Evolutionary conservation across 2,797 vertebrate genomes (phyloP).

Genomic region (Dermochelys coriacea): DNA sequence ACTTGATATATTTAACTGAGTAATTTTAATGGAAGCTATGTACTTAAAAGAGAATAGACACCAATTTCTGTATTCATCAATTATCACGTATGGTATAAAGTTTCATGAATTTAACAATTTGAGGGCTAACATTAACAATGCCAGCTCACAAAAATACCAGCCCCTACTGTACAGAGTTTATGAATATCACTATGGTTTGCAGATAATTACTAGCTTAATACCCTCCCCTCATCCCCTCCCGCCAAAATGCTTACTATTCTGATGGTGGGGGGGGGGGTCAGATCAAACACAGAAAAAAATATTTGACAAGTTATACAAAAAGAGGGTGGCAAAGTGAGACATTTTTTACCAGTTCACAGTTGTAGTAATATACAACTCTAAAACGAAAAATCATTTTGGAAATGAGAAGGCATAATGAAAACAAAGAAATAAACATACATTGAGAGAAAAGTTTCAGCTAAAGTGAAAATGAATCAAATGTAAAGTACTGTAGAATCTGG

Average conservation of each 20-base stretch:
- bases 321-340: not conserved
- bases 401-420: not conserved
- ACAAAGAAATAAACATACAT: not conserved
- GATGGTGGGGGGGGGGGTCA: not conserved
- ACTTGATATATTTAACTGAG: not conserved
- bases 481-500: not conserved
- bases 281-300: not conserved
- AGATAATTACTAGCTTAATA: not conserved
- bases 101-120: not conserved
- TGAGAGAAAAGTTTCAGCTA: not conserved
- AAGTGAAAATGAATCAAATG: not conserved
- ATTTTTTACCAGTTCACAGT: not conserved
- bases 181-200: not conserved
- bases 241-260: not conserved
- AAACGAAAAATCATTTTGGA: not conserved
- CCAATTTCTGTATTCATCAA: not conserved
- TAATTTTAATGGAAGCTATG: not conserved
- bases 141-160: not conserved
- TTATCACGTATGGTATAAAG: not conserved
- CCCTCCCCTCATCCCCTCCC: not conserved
- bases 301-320: not conserved
- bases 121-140: not conserved
- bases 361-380: not conserved
- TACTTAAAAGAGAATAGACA: not conserved
- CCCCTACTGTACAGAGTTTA: not conserved